Percentiles rank a stretch among this genome's conserved stretches.
Evolutionary conservation across 2,888 invertebrate genomes (phyloP).

Genomic region (Andricus quercusramuli): DNA sequence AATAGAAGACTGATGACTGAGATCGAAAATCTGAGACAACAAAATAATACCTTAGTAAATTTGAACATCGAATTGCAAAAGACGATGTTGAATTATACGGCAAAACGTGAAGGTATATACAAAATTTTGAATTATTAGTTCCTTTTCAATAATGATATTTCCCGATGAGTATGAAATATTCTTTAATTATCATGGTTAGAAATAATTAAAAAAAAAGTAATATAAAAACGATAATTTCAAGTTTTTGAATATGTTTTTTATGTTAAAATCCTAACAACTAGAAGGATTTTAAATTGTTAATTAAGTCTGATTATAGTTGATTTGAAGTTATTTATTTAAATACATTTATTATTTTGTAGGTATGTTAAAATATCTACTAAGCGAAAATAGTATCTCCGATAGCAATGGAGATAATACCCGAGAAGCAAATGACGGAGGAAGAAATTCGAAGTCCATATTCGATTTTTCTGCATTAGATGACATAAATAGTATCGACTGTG

Average conservation of each 20-base stretch:
- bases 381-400: background rate
- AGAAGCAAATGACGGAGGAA: background rate
- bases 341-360: background rate
- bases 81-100: background rate
- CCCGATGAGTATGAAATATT: too few species aligned
- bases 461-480: background rate
- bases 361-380: background rate
- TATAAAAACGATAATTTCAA: too few species aligned
- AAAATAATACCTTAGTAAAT: background rate
- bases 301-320: too few species aligned
- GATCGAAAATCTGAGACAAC: background rate
- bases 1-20: background rate
- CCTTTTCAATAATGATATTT: too few species aligned
- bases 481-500: background rate
- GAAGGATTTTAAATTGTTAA: too few species aligned
- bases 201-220: too few species aligned
- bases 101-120: background rate
- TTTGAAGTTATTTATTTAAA: background rate
- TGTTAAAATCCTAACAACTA: too few species aligned
- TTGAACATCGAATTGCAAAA: background rate
- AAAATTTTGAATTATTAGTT: background rate
- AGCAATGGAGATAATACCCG: background rate
- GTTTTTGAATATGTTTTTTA: too few species aligned
- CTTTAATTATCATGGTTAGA: too few species aligned
- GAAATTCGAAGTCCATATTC: too few species aligned